Percentiles rank a stretch among this genome's conserved stretches.
Conservation (phyloP, 2,888 invertebrate genomes). For the Dichetophora obliterata region DNA sequence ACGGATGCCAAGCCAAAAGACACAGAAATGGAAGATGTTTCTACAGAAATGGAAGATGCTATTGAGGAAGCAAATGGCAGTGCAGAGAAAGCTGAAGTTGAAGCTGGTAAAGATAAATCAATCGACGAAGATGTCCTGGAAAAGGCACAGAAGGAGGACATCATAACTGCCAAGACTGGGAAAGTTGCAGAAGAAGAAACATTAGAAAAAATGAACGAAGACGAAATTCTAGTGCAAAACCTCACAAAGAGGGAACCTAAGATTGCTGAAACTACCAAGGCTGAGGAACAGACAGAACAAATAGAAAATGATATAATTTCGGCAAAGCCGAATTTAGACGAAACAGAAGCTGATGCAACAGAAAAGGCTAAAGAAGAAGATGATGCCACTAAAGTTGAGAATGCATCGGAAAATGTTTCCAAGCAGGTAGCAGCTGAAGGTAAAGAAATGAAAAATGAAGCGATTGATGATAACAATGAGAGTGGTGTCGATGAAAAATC, state of each 20-base stretch:
- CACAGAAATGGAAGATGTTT: background rate
- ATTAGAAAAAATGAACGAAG: conserved; percentile 23
- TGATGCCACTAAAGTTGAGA: conserved; percentile 44
- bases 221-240: conserved; percentile 34
- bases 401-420: conserved; percentile 23
- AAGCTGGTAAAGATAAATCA: background rate
- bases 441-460: conserved; percentile 13
- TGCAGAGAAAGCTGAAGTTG: conserved; percentile 8
- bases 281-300: conserved; percentile 47
- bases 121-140: conserved; percentile 26
- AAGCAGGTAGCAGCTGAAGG: conserved; percentile 14
- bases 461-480: background rate
- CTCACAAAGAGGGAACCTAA: background rate
- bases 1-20: background rate
- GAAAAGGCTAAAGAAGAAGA: conserved; percentile 45
- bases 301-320: conserved; percentile 39
- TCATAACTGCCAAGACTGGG: background rate
- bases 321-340: conserved; percentile 11
- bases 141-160: conserved; percentile 33
- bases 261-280: conserved; percentile 35
- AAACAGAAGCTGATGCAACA: conserved; percentile 49
- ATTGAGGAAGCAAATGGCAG: conserved; percentile 43
- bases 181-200: background rate
- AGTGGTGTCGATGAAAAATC: no score
- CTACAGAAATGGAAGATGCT: background rate